Evolutionary conservation across 2,888 invertebrate genomes (phyloP).

Genomic region (Drosophila kokeensis): DNA sequence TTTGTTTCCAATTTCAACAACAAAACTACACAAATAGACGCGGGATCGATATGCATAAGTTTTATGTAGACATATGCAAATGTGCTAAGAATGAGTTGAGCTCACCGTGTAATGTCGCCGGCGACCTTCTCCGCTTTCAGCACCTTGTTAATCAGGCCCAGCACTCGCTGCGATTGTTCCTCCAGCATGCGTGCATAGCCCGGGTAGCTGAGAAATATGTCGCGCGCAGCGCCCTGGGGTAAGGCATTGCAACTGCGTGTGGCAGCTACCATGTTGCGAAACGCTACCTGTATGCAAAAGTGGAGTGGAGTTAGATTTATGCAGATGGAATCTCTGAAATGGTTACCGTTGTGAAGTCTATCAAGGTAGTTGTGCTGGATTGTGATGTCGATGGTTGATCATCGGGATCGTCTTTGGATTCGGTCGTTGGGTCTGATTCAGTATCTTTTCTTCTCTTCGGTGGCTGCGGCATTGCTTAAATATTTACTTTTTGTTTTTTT

Average conservation of each 20-base stretch:
- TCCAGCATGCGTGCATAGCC: constrained; percentile 89
- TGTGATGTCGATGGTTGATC: constrained; percentile 40
- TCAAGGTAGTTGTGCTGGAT: constrained; percentile 39
- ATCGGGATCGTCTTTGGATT: constrained; percentile 1
- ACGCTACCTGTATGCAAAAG: constrained; percentile 85
- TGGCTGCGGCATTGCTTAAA: constrained; percentile 52
- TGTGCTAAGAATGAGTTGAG: neutral
- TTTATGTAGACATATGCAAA: neutral
- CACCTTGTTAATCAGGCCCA: constrained; percentile 87
- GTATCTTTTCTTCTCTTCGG: constrained; percentile 38
- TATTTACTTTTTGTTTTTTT: neutral
- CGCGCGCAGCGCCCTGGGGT: constrained; percentile 90
- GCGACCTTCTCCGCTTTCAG: constrained; percentile 87
- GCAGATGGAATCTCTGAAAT: neutral
- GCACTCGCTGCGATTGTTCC: constrained; percentile 88
- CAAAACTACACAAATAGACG: neutral
- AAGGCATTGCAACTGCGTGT: constrained; percentile 90
- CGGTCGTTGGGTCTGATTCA: constrained; percentile 12
- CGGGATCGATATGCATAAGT: neutral
- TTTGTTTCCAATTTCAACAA: neutral
- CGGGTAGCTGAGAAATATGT: constrained; percentile 91
- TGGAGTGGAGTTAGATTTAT: neutral
- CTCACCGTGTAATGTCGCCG: constrained; percentile 85
- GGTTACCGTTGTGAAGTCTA: constrained; percentile 80
- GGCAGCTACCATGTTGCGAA: constrained; percentile 88